Base-by-base conservation (phyloP, 2,113 vertebrate species). In the Hippolais icterina region DNA sequence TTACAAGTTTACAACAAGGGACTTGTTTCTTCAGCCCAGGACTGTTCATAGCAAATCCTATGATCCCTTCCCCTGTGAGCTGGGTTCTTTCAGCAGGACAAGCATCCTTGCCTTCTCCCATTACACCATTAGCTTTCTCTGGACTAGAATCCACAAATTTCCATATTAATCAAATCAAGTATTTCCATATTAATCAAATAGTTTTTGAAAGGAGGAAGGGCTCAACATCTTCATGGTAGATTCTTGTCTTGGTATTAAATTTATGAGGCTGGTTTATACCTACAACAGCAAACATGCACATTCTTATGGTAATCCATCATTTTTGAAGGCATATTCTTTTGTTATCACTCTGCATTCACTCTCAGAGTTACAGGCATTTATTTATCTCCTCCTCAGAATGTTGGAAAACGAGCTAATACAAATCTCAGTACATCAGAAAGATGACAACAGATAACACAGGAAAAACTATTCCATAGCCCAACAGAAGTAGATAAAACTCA, bases 401-500 rank as follows among this genome's bases (percentile, higher is more conserved):
- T 19, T 81, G 82, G 90, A 90, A 94, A 92, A 94, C 78, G 92
- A 91, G 81, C 96, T 93, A 96, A 95, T 50, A 95, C 75, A 90
- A 96, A 98, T 96, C 96, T 97, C 89, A 74, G 79, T 71, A 95
- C 57, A 94, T 97, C 95, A 95, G 87, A 82, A 94, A 97, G 89
- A 96, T 35, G 57, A 94, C 61, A 66, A 87, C 44, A 94, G 90
- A 83, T 85, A 96, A 94, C 75, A 70, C 49, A 96, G 87, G 85
- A 96, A 97, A 93, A 97, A 93, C 84, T 95, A 90, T 96, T 96
- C 79, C 84, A 94, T 74, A 97, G 97, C 93, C 96, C 83, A 82
- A 37, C 8, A 41, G 95, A 97, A 97, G 68, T 42, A 97, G 97
- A 97, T 97, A 96, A 96, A 97, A 97, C 94, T 97, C 96, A 90